Percentiles rank a stretch among this genome's conserved stretches.
phyloP scores from a whole-genome alignment of 2,888 invertebrate species.

The Unio delphinus region DNA sequence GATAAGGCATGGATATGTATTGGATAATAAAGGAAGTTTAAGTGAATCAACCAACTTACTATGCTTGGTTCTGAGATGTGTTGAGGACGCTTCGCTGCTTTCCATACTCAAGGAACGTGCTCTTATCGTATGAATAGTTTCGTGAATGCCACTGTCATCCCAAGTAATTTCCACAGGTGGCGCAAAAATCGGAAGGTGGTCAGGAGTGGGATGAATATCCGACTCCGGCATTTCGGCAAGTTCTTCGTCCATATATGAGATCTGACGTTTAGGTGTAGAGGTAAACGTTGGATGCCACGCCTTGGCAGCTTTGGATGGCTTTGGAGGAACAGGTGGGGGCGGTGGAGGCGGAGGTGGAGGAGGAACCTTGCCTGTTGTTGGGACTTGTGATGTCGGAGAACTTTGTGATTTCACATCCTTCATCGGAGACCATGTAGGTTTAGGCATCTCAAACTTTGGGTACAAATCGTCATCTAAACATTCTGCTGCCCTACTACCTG shows the following conservation, averaged over 20 bases:
- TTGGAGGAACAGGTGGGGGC: conserved; percentile 35
- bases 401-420: conserved; percentile 4
- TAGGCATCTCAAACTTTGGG: conserved; percentile 33
- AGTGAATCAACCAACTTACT: too few relatives aligned
- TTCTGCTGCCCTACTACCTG: background rate
- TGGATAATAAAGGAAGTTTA: too few relatives aligned
- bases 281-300: conserved; percentile 7
- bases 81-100: too few relatives aligned
- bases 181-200: conserved; percentile 51
- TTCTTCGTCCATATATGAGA: conserved; percentile 18
- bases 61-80: too few relatives aligned
- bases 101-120: too few relatives aligned
- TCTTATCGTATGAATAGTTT: background rate
- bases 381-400: too few relatives aligned
- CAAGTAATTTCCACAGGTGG: conserved; percentile 47
- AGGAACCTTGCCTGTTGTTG: background rate
- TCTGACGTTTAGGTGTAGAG: background rate
- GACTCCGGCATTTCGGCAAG: conserved; percentile 15
- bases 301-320: conserved; percentile 14
- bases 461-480: conserved; percentile 3
- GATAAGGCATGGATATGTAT: too few relatives aligned
- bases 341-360: conserved; percentile 23
- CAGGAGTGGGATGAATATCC: conserved; percentile 20
- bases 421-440: conserved; percentile 12
- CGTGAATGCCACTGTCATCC: conserved; percentile 9